phyloP scores from a whole-genome alignment of 2,797 vertebrate species.

The Erpetoichthys calabaricus region DNA sequence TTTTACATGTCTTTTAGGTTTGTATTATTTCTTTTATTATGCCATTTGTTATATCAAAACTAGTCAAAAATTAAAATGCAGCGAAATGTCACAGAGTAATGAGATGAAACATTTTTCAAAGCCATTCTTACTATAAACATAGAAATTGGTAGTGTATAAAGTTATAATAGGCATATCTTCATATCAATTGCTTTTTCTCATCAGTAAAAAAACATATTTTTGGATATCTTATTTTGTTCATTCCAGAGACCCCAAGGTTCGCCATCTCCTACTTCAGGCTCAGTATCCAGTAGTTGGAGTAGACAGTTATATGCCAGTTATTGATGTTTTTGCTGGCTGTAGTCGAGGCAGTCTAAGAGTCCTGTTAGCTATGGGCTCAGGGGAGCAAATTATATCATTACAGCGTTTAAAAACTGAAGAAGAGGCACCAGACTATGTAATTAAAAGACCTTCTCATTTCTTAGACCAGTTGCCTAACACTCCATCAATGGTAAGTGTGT shows the following conservation, averaged over 20 bases:
- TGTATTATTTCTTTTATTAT: slow-evolving; percentile 7
- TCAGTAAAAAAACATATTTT: too few species aligned
- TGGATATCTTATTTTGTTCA: too few species aligned
- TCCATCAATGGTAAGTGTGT: slow-evolving; percentile 31
- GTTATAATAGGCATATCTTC: slow-evolving; percentile 1
- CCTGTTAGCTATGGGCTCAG: slow-evolving; percentile 76
- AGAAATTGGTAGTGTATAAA: too few species aligned
- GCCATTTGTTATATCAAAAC: too few species aligned
- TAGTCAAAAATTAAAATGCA: too few species aligned
- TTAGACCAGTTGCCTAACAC: slow-evolving; percentile 49
- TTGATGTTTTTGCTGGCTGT: slow-evolving; percentile 69
- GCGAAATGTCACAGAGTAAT: too few species aligned
- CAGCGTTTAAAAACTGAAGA: slow-evolving; percentile 66
- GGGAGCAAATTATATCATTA: slow-evolving; percentile 65
- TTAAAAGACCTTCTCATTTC: slow-evolving; percentile 50
- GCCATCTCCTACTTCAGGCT: slow-evolving; percentile 67
- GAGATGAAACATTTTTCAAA: too few species aligned
- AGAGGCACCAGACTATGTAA: slow-evolving; percentile 18
- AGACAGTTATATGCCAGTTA: slow-evolving; percentile 71
- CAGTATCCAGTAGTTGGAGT: slow-evolving; percentile 85
- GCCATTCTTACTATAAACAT: too few species aligned
- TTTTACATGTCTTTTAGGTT: slow-evolving; percentile 94
- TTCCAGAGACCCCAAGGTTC: slow-evolving; percentile 64
- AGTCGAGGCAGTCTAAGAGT: slow-evolving; percentile 69
- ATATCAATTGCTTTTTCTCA: slow-evolving; percentile 4